These are phyloP conservation scores for Copidosoma floridanum DNA, from an alignment of 1,140 invertebrate genomes.

Conservation along the genomic window DNA sequence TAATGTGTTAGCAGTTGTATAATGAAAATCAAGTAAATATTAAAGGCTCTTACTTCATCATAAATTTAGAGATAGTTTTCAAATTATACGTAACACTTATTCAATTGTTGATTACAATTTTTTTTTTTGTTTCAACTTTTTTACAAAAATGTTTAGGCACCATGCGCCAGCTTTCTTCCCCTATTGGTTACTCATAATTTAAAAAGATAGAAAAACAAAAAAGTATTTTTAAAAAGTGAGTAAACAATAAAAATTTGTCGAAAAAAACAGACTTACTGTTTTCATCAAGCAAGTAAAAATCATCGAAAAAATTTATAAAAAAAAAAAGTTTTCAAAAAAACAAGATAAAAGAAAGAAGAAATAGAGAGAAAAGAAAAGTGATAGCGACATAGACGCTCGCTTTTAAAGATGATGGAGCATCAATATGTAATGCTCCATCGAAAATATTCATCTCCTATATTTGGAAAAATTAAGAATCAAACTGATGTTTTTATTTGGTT, in stretches of 20 bases:
- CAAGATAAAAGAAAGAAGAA: conserved; percentile 12
- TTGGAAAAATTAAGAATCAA: no score
- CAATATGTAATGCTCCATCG: conserved; percentile 15
- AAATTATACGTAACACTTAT: conserved; percentile 17
- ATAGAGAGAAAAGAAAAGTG: conserved; percentile 16
- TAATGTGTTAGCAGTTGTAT: conserved; percentile 30
- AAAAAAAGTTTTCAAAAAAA: conserved; percentile 18
- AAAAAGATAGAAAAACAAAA: conserved; percentile 9
- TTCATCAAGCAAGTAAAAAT: background rate
- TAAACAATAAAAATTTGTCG: conserved; percentile 8
- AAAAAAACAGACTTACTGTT: background rate
- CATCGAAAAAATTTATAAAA: background rate
- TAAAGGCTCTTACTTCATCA: conserved; percentile 14
- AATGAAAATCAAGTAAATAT: conserved; percentile 15
- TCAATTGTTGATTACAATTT: conserved; percentile 2
- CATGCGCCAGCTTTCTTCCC: conserved; percentile 26
- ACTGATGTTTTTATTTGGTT: conserved; percentile 21
- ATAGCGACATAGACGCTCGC: conserved; percentile 9
- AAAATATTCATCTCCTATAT: conserved; percentile 9
- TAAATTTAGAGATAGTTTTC: conserved; percentile 13
- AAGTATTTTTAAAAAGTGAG: conserved; percentile 16
- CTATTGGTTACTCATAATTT: conserved; percentile 18
- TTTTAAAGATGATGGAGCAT: no score
- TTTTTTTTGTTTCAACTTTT: conserved; percentile 7
- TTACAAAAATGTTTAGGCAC: conserved; percentile 1